Evolutionary conservation across 2,113 vertebrate species (phyloP), one percentile per base, ranked within the genome.

Genomic region (Phaetusa simplex): DNA sequence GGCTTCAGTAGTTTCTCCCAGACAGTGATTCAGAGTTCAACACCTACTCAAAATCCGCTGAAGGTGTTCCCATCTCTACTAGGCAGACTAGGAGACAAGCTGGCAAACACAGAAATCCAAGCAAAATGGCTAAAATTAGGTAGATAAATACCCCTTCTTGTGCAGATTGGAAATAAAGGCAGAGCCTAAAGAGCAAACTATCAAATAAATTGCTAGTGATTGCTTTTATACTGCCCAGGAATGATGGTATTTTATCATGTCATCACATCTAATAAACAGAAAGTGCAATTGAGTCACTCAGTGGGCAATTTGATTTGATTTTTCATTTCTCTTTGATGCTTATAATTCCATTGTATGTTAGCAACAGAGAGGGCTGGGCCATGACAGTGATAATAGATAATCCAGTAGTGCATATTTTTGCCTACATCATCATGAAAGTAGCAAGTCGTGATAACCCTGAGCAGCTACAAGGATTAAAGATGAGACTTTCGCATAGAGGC

Each of bases 11-110:
- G 77, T 56, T 66, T 95, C 85, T 93, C 74, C 87, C 84, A 96
- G 96, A 88, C 93, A 77, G 95, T 91, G 87, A 95, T 76, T 96
- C 96, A 95, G 84, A 85, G 58, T 82, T 93, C 70, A 88, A 85
- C 87, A 92, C 92, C 95, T 50, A 93, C 96, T 92, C 93, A 88
- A 82, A 94, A 82, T 69, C 36, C 61, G 87, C 87, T 50, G 87
- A 79, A 96, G 61, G 66, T 94, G 74, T 88, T 96, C 82, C 62
- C 49, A 79, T 61, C 49, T 94, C 78, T 93, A 67, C 70, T 23
- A 91, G 43, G 61, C 61, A 93, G 78, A 84, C 52, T n/a, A 79
- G 78, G 73, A 95, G 73, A 85, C 74, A 91, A 89, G 65, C 49
- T 77, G n/a, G 74, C 61, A 93, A 93, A 95, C 65, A 87, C 16